phyloP scores from a whole-genome alignment of 2,888 invertebrate species.

The Drosophila pseudotakahashii region DNA sequence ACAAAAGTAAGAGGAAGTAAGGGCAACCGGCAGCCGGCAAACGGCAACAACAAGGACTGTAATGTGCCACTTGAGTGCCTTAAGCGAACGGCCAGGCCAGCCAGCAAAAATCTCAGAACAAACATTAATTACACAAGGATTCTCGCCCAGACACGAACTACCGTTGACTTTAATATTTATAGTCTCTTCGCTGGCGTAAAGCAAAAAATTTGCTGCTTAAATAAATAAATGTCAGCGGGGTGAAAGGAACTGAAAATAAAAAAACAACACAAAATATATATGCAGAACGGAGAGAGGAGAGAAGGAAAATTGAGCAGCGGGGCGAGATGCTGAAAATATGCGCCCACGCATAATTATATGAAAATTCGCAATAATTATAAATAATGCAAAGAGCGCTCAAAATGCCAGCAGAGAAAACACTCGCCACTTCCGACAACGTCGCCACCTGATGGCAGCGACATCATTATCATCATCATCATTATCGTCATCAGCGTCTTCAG shows the following conservation, averaged over 20 bases:
- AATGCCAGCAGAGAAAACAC: conserved; percentile 46
- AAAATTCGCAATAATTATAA: conserved; percentile 78
- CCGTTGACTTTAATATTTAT: conserved; percentile 75
- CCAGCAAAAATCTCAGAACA: conserved; percentile 56
- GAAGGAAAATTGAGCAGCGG: conserved; percentile 20
- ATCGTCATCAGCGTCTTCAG: conserved; percentile 5
- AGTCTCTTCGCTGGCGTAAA: conserved; percentile 34
- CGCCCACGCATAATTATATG: conserved; percentile 75
- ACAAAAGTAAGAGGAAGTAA: conserved; percentile 14
- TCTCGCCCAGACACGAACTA: conserved; percentile 56
- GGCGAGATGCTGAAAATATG: conserved; percentile 39
- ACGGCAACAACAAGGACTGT: conserved; percentile 44
- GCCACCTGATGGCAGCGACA: conserved; percentile 43
- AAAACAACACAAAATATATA: conserved; percentile 6
- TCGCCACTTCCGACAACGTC: conserved; percentile 65
- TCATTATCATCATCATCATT: conserved; percentile 12
- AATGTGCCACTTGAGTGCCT: conserved; percentile 64
- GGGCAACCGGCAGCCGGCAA: not conserved
- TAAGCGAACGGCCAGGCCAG: conserved; percentile 16
- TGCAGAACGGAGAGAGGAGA: not conserved
- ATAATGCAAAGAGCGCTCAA: conserved; percentile 62
- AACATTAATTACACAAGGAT: conserved; percentile 71
- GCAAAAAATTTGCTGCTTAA: conserved; percentile 55
- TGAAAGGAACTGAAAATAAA: not conserved
- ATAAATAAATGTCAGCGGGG: conserved; percentile 61